Conservation (phyloP, 2,797 vertebrate species). For the Premnoplex brunnescens region DNA sequence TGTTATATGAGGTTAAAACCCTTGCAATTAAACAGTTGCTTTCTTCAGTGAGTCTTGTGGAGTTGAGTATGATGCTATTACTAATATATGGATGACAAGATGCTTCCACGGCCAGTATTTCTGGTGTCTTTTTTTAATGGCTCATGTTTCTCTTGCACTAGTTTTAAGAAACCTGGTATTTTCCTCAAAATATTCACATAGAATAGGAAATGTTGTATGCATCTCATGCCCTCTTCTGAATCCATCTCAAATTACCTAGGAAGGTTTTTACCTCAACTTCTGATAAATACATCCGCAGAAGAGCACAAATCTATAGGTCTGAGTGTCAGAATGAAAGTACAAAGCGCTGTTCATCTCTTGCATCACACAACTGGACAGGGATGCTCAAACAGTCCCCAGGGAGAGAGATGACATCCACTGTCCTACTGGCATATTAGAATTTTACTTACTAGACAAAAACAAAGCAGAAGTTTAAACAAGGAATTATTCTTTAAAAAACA, state of each 20-base stretch:
- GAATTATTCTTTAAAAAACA: background rate
- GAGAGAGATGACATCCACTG: background rate
- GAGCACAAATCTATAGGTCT: background rate
- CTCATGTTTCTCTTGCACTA: background rate
- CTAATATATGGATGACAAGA: background rate
- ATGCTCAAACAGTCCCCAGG: background rate
- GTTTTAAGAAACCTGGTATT: background rate
- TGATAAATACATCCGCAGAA: background rate
- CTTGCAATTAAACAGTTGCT: background rate
- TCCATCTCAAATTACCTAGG: background rate
- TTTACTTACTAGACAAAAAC: constrained; percentile 24
- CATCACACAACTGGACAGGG: background rate
- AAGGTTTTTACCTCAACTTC: background rate
- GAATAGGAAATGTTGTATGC: background rate
- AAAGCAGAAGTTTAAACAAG: constrained; percentile 6
- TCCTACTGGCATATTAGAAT: background rate
- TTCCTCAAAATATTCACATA: background rate
- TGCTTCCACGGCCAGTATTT: background rate
- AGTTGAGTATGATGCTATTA: background rate
- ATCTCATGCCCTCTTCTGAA: background rate
- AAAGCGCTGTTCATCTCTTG: background rate
- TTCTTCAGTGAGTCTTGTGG: background rate
- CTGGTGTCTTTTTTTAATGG: background rate
- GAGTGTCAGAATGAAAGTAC: background rate
- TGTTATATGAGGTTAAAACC: constrained; percentile 4